phyloP scores from a whole-genome alignment of 2,797 vertebrate genomes.

The Microctenopoma stevenorrisi region DNA sequence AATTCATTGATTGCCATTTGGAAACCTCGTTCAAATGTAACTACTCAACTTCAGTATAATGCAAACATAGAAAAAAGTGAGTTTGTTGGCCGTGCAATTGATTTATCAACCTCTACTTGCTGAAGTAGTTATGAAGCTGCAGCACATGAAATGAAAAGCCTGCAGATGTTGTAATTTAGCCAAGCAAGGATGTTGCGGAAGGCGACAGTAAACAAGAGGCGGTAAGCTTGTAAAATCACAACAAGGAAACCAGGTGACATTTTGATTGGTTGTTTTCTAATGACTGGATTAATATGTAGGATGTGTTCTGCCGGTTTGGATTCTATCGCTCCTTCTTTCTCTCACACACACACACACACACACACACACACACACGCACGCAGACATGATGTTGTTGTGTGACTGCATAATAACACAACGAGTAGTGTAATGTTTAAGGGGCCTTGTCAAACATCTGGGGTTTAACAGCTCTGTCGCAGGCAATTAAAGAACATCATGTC shows the following conservation, averaged over 20 bases:
- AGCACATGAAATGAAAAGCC: conserved; percentile 79
- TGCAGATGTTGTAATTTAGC: conserved; percentile 85
- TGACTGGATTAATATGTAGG: conserved; percentile 84
- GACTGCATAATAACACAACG: conserved; percentile 70
- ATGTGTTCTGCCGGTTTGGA: conserved; percentile 69
- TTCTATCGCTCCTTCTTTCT: conserved; percentile 16
- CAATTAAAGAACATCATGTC: conserved; percentile 95
- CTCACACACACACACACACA: conserved; percentile 5
- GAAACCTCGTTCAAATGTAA: conserved; percentile 20
- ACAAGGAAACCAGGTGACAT: conserved; percentile 80
- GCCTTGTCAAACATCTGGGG: conserved; percentile 95
- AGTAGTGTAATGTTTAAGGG: conserved; percentile 81
- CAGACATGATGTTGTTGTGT: conserved; percentile 55
- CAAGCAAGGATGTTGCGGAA: conserved; percentile 77
- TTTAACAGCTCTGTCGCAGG: conserved; percentile 97
- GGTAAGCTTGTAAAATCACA: conserved; percentile 82
- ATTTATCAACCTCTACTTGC: conserved; percentile 76
- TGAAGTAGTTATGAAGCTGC: conserved; percentile 78
- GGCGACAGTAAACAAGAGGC: conserved; percentile 81
- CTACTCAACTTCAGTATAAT: conserved; percentile 23
- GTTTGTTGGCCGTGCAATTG: conserved; percentile 52
- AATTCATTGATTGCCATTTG: conserved; percentile 15
- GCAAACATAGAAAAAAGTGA: conserved; percentile 14
- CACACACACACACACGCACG: conserved; percentile 16
- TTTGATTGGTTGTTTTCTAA: conserved; percentile 87